Conservation (phyloP, 1,140 invertebrate genomes). For the Apocrypta bakeri region DNA sequence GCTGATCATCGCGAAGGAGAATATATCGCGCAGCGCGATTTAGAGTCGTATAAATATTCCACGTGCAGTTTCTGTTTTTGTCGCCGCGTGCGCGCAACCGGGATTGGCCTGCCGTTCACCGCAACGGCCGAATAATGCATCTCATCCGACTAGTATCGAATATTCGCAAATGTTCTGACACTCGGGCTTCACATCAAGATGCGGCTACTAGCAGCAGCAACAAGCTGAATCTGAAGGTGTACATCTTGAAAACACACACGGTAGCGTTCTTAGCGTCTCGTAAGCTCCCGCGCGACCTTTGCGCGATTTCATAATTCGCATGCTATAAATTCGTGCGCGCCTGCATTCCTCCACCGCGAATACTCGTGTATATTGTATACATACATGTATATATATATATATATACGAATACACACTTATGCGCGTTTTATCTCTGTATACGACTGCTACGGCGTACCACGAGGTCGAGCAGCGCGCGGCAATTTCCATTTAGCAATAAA, state of each 20-base stretch:
- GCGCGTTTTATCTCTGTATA: not conserved
- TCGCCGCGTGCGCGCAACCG: not conserved
- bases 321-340: not conserved
- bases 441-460: too few relatives aligned
- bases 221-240: not conserved
- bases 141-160: slow-evolving; percentile 50
- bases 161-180: slow-evolving; percentile 45
- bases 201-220: slow-evolving; percentile 46
- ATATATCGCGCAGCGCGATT: too few relatives aligned
- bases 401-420: not conserved
- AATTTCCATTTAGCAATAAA: slow-evolving; percentile 65
- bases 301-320: slow-evolving; percentile 7
- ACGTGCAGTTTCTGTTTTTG: slow-evolving; percentile 6
- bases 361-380: not conserved
- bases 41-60: too few relatives aligned
- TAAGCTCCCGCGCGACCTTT: not conserved
- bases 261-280: not conserved
- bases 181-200: slow-evolving; percentile 21
- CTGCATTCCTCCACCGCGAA: slow-evolving; percentile 3
- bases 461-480: slow-evolving; percentile 45
- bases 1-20: too few relatives aligned
- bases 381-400: not conserved
- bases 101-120: too few relatives aligned
- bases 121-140: slow-evolving; percentile 5
- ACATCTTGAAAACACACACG: not conserved